Evolutionary conservation across 2,888 invertebrate species (phyloP), one percentile per base, ranked within the genome.

Genomic region (Metellina segmentata): DNA sequence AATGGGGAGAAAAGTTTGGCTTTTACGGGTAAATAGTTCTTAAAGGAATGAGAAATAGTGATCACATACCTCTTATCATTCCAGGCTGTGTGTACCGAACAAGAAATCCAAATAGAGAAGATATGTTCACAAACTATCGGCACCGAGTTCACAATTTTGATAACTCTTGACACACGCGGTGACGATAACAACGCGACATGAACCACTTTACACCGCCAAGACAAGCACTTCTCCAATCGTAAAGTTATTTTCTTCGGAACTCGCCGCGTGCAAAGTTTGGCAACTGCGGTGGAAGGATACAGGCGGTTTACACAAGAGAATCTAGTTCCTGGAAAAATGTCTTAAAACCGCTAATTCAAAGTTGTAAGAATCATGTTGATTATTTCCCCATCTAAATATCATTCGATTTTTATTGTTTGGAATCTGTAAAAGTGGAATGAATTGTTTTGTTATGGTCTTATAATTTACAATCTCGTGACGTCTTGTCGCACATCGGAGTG

Each of bases 201-300:
- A 75, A 75, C 85, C 74, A 74, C 74, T 74, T 34, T 83, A 20
- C 72, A 77, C 78, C 16, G 19, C 78, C 61, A 61, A 61, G 13
- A 61, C 13, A 61, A 75, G 8, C 13, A 61, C 9, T 9, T 53
- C 61, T 53, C 85, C 51, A 85, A 8, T 53, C 75, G 75, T 16
- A 72, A 78, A 79, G 51, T 87, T 79, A 71, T 79, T 79, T 71
- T 74, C 74, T 61, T 61, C 61, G 71, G 52, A 61, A 86, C 19
- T 79, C 87, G 78, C 79, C 78, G 70, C 79, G 87, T 79, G 79
- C 87, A 79, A 87, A 87, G 79, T 87, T 87, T 77, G 85, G 77
- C 61, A 61, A 81, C 81, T 81, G 34, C n/a, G 52, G 87, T 70
- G 87, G 87, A 87, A 69, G 87, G 87, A 87, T 52, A 87, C 53